Base-by-base conservation (phyloP, 2,113 vertebrate species). In the Microtus montanus region DNA sequence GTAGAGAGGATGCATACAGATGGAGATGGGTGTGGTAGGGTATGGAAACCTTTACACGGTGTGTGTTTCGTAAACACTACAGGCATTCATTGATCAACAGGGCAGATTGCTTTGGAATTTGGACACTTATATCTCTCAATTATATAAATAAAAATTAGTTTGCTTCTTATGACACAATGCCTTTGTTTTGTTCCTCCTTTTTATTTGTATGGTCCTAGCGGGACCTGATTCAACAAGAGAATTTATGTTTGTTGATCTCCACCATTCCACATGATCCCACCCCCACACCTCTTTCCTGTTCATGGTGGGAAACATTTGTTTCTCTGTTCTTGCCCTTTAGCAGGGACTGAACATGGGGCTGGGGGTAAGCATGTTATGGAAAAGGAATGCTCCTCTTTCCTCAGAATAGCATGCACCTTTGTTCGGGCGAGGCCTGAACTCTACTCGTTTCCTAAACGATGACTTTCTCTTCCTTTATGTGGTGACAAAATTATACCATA, bases 61-160 rank as follows among this genome's bases (percentile, higher is more conserved):
- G 10, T 49, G 2, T 87, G 28, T 26, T 93, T 90, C 14, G 1
- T 17, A 49, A 44, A 83, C 61, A 38, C 79, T 68, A 68, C 91
- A 73, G 24, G 26, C 13, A 73, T 92, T 84, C 49, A 52, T 44
- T 91, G 85, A 54, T 28, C 22, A 91, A 38, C 1, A 12, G 11
- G 68, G 5, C 20, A 70, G 68, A 82, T 64, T 75, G 44, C 41
- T 88, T 93, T 90, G 12, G 49, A 90, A 87, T 94, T 90, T 83
- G 54, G 19, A 49, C 33, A 61, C 26, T 71, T 73, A 35, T 8
- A 7, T 82, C 74, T 96, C 35, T 91, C 54, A 88, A 2, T 88
- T 83, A 85, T 92, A 68, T 54, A 93, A 92, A 58, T 88, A 79
- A 89, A 82, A 77, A 38, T 79, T 10, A 63, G 5, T 95, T 91